Evolutionary conservation across 2,888 invertebrate species (phyloP).

Genomic region (Saturnia pavonia): DNA sequence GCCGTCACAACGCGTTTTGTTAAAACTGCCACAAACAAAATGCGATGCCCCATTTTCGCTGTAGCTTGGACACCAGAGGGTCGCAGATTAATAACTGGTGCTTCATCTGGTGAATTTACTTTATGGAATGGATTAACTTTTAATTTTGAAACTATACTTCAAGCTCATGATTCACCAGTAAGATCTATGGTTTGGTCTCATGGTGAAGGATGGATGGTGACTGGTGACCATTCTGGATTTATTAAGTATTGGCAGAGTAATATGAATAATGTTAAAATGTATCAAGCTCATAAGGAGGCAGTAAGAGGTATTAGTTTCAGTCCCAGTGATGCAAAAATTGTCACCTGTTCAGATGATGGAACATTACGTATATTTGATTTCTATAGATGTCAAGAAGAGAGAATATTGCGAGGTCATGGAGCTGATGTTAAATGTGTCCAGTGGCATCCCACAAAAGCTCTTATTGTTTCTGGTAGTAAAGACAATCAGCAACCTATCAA

Average conservation of each 20-base stretch:
- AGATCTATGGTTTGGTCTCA: conserved; percentile 99
- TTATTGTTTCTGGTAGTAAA: conserved; percentile 99
- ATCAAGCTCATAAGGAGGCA: conserved; percentile 99
- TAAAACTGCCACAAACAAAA: conserved; percentile 99
- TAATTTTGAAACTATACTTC: conserved; percentile 99
- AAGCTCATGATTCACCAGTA: conserved; percentile 99
- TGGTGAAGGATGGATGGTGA: conserved; percentile 99
- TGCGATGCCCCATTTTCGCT: conserved; percentile 99
- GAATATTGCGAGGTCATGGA: conserved; percentile 96
- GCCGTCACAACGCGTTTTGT: conserved; percentile 97
- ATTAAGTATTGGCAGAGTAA: conserved; percentile 99
- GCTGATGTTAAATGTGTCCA: conserved; percentile 99
- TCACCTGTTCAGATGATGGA: conserved; percentile 99
- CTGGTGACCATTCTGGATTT: conserved; percentile 98
- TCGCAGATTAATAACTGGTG: conserved; percentile 97
- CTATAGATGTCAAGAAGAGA: conserved; percentile 97
- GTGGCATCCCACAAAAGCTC: conserved; percentile 99
- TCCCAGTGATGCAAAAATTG: conserved; percentile 99
- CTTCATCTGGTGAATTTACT: conserved; percentile 99
- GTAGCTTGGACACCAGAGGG: conserved; percentile 99
- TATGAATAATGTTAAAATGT: conserved; percentile 99
- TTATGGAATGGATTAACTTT: conserved; percentile 99
- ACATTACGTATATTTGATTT: conserved; percentile 99
- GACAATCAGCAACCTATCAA: conserved; percentile 99
- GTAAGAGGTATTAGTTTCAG: conserved; percentile 99